Base-by-base conservation (phyloP, 1,140 invertebrate species). In the Platorchestia sp. region DNA sequence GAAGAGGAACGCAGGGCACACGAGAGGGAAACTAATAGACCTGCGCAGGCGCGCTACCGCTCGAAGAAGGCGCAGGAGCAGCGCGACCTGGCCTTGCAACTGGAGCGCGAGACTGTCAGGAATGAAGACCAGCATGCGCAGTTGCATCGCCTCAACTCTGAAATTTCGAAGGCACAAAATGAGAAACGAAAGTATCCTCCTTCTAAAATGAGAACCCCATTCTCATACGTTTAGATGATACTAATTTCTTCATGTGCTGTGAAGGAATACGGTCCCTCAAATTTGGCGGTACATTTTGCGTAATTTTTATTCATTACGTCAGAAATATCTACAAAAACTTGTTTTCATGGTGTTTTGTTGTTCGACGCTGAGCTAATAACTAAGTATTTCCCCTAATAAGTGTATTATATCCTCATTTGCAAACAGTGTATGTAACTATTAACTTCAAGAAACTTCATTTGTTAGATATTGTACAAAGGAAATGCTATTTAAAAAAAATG, bases 1-100 rank as follows among this genome's bases (percentile, higher is more conserved):
- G 91, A 44, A 19, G 91, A 93, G 14, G 91, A 93, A 40, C 44
- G 91, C 44, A 93, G 40, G 91, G 91, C 91, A 36, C 91, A 93
- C 45, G 91, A 93, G 45, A 6, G 91, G 45, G 45, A 93, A 47
- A 47, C 47, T n/a, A 93, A 93, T 36, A 44, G 45, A n/a, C 91
- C 91, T 10, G 91, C 91, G 10, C 91, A 93, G 91, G 91, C 91
- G 91, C 91, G 91, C 45, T 93, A 93, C 91, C 43, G 91, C 43
- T 40, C 40, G 0, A 93, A 93, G 91, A 93, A 93, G 45, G 91
- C 43, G 91, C 91, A 47, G 43, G 44, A 93, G 45, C 43, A 93
- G 91, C 91, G 40, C 7, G 43, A 93, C 43, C 7, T 93, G 43
- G 44, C 10, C 36, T 0, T 45, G 91, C 43, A 93, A 36, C 91